Evolutionary conservation across 2,888 invertebrate genomes (phyloP).

Genomic region (Iphiclides podalirius): DNA sequence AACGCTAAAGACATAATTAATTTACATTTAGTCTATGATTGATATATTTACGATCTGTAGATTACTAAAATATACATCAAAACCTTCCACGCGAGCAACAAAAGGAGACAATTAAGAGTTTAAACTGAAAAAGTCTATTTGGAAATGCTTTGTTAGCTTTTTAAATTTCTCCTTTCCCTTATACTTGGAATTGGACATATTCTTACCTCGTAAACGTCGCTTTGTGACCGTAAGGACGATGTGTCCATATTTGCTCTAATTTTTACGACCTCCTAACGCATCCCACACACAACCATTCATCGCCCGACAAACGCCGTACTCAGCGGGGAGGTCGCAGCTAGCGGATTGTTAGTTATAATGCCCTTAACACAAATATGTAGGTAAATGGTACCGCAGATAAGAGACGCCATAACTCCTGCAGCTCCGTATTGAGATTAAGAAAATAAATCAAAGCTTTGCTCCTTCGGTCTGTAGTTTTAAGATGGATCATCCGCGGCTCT

Average conservation of each 20-base stretch:
- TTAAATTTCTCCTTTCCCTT: neutral
- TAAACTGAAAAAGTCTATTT: too few species aligned
- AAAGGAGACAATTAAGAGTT: too few species aligned
- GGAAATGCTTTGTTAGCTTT: too few species aligned
- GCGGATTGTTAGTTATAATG: neutral
- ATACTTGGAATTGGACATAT: too few species aligned
- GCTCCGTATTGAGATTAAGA: constrained; percentile 14
- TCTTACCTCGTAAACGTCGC: too few species aligned
- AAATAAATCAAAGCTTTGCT: constrained; percentile 14
- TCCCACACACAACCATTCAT: neutral
- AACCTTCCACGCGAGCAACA: too few species aligned
- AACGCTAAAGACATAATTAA: neutral
- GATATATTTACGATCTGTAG: too few species aligned
- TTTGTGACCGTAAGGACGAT: too few species aligned
- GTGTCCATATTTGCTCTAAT: too few species aligned
- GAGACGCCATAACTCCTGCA: constrained; percentile 9
- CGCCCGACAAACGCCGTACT: neutral
- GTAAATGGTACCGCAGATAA: constrained; percentile 14
- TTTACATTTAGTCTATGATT: neutral
- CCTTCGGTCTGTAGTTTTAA: constrained; percentile 8
- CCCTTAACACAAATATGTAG: constrained; percentile 7
- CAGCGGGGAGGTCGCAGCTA: neutral
- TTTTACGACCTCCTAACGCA: neutral
- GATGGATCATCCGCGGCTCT: constrained; percentile 15
- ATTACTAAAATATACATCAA: too few species aligned